These are phyloP conservation scores for Leptarthrus brevirostris DNA, from an alignment of 2,888 invertebrate genomes.

Conservation along the genomic window DNA sequence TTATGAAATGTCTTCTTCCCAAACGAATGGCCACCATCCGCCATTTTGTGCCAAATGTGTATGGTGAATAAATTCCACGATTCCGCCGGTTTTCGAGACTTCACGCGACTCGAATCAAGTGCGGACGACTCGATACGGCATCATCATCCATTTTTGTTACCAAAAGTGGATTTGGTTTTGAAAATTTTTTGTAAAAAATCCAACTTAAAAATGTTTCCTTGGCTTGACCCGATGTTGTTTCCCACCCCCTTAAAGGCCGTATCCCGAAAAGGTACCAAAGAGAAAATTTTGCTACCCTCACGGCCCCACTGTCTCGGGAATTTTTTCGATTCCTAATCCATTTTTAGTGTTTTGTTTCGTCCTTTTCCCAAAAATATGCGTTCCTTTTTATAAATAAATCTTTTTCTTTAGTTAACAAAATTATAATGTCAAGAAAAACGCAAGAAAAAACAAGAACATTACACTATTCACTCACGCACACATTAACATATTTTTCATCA, in stretches of 20 bases:
- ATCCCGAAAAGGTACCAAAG: slow-evolving; percentile 51
- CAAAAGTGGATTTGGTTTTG: slow-evolving; percentile 42
- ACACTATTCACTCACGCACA: slow-evolving; percentile 47
- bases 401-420: slow-evolving; percentile 24
- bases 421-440: slow-evolving; percentile 48
- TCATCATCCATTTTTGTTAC: slow-evolving; percentile 58
- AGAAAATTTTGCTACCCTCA: slow-evolving; percentile 52
- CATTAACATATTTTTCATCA: slow-evolving; percentile 41
- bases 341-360: slow-evolving; percentile 36
- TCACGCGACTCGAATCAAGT: slow-evolving; percentile 61
- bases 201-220: slow-evolving; percentile 32
- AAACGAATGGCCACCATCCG: slow-evolving; percentile 93
- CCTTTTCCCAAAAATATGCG: background rate
- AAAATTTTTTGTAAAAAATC: slow-evolving; percentile 27
- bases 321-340: slow-evolving; percentile 49
- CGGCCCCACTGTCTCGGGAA: slow-evolving; percentile 41
- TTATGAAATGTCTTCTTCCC: slow-evolving; percentile 99
- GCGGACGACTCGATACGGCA: slow-evolving; percentile 59
- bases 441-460: slow-evolving; percentile 52
- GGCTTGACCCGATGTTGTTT: slow-evolving; percentile 28
- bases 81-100: slow-evolving; percentile 59
- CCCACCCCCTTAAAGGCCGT: slow-evolving; percentile 50
- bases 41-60: slow-evolving; percentile 64
- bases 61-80: slow-evolving; percentile 59
- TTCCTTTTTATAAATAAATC: background rate